Percentiles rank a stretch among this genome's conserved stretches.
These are phyloP conservation scores for Cerastoderma edule DNA, from an alignment of 2,888 invertebrate species.

Conservation along the genomic window DNA sequence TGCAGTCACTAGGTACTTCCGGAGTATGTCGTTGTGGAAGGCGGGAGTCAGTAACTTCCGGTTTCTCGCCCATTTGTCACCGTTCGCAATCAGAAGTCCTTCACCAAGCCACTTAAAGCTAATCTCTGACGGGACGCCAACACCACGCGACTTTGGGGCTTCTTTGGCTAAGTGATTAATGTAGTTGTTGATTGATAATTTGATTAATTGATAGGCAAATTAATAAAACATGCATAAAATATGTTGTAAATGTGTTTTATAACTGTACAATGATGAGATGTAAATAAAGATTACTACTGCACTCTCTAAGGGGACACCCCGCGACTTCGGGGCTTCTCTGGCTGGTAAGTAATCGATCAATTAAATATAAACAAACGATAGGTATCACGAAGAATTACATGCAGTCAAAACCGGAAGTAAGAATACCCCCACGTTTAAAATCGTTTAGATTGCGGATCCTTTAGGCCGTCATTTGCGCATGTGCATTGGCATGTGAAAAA, in stretches of 20 bases:
- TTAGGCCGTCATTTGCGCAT: too few species aligned
- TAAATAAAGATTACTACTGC: not conserved
- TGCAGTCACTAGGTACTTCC: conserved; percentile 55
- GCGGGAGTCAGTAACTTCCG: conserved; percentile 67
- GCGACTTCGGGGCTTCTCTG: not conserved
- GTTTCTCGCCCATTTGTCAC: conserved; percentile 68
- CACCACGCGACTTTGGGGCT: conserved; percentile 59
- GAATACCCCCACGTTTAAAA: too few species aligned
- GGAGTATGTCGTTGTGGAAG: conserved; percentile 67
- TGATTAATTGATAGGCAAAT: not conserved
- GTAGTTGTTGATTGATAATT: not conserved
- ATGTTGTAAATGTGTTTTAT: too few species aligned
- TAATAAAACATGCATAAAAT: conserved; percentile 1
- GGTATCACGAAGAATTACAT: too few species aligned
- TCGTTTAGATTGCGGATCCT: too few species aligned
- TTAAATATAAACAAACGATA: too few species aligned
- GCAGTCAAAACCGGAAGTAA: too few species aligned
- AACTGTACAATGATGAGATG: not conserved
- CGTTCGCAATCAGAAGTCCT: conserved; percentile 69
- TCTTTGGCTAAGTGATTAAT: conserved; percentile 29
- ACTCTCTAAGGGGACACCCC: not conserved
- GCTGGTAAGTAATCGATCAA: too few species aligned
- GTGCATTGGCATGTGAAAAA: too few species aligned
- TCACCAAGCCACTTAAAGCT: conserved; percentile 75
- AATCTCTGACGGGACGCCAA: conserved; percentile 62